Base-by-base conservation (phyloP, 2,797 vertebrate species). In the Fringilla coelebs region DNA sequence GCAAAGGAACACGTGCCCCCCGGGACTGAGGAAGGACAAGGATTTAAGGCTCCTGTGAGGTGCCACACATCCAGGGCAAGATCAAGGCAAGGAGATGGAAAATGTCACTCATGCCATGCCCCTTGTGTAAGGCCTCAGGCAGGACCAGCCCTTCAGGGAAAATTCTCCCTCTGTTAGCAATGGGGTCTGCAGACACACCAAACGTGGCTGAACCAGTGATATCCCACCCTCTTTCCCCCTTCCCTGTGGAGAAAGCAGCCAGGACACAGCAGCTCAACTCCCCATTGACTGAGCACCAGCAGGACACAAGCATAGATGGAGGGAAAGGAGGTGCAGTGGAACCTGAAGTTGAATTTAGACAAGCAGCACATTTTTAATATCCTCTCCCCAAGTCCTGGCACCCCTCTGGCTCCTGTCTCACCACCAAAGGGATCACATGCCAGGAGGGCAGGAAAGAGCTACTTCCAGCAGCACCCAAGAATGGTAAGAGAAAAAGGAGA, bases 51-150 rank as follows among this genome's bases (percentile, higher is more conserved):
- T 87, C 26, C 34, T 1, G 0, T 43, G 43, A 54, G 34, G 36
- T 29, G 49, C 13, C 54, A 55, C 34, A 14, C 0, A 1, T 18
- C 14, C 3, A 43, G 26, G 38, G 22, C 25, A 74, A 63, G 68
- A 77, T 18, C 31, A 72, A 63, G 43, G 41, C 58, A 49, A 48
- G 0, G 1, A 66, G 67, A 43, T 12, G 29, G 48, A 58, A 85
- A 76, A 1, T 0, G 11, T 45, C 66, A 25, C 49, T 31, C 8
- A 1, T 7, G 20, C 11, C 32, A 11, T 1, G 1, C 25, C 11
- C 31, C 11, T 34, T 9, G 7, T n/a, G 31, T n/a, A 26, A 76
- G n/a, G 58, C 3, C 48, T 52, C 48, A 51, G n/a, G 13, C 18
- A 51, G 29, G 17, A 85, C 10, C 51, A 79, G 43, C 1, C 20